Conservation (phyloP, 2,113 vertebrate species). For the Antechinus stuartii region DNA sequence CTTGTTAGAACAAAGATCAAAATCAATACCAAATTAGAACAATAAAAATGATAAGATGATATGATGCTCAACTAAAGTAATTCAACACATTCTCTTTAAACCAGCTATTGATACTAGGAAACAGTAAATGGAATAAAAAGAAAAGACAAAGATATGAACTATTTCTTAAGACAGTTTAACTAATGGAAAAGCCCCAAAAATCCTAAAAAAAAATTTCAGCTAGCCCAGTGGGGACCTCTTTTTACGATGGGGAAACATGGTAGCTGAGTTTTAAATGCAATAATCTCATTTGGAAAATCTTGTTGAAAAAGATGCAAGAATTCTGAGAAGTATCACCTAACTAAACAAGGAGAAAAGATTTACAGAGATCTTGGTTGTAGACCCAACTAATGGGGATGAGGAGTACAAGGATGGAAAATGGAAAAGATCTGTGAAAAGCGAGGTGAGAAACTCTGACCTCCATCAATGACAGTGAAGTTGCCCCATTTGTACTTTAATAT, state of each 20-base stretch:
- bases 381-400: not conserved
- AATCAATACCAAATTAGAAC: not conserved
- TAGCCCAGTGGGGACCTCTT: not conserved
- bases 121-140: not conserved
- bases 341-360: not conserved
- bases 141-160: not conserved
- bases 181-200: not conserved
- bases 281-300: not conserved
- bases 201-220: not conserved
- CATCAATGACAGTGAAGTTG: not conserved
- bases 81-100: slow-evolving; percentile 4
- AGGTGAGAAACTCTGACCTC: not conserved
- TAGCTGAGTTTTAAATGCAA: not conserved
- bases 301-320: not conserved
- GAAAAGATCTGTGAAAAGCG: not conserved
- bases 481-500: not conserved
- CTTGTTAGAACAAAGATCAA: not conserved
- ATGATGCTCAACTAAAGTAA: not conserved
- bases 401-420: not conserved
- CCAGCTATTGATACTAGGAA: not conserved
- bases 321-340: not conserved
- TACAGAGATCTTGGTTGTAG: not conserved
- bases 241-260: not conserved
- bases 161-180: not conserved
- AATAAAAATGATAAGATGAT: not conserved